Evolutionary conservation across 2,888 invertebrate genomes (phyloP).

Genomic region (Athalia circularis): DNA sequence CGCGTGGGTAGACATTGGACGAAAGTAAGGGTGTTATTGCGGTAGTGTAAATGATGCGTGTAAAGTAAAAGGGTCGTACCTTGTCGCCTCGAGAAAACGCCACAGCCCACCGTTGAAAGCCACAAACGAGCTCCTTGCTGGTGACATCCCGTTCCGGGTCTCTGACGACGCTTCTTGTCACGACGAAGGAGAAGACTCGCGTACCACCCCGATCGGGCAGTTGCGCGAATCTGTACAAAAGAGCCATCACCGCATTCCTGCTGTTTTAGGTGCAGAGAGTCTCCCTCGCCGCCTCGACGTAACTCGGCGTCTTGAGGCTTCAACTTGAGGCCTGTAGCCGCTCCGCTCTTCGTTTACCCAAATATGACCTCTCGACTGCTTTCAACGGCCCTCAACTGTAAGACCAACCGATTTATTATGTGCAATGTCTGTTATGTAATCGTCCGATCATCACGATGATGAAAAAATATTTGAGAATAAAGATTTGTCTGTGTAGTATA

Average conservation of each 20-base stretch:
- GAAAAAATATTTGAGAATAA: too few relatives aligned
- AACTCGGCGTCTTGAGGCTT: neutral
- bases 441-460: neutral
- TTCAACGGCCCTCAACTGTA: slow-evolving; percentile 18
- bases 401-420: slow-evolving; percentile 8
- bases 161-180: slow-evolving; percentile 85
- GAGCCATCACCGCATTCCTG: slow-evolving; percentile 81
- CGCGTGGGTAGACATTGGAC: slow-evolving; percentile 3
- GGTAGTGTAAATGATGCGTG: neutral
- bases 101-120: slow-evolving; percentile 89
- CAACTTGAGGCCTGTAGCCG: neutral
- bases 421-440: neutral
- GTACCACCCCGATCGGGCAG: slow-evolving; percentile 88
- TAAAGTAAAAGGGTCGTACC: slow-evolving; percentile 70
- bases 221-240: slow-evolving; percentile 88
- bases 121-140: slow-evolving; percentile 88
- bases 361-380: slow-evolving; percentile 3
- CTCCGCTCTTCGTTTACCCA: slow-evolving; percentile 1
- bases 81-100: slow-evolving; percentile 86
- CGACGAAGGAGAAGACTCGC: slow-evolving; percentile 89
- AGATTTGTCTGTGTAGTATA: too few relatives aligned
- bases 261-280: slow-evolving; percentile 37
- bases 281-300: slow-evolving; percentile 8
- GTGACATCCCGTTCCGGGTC: slow-evolving; percentile 88
- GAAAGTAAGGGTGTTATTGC: slow-evolving; percentile 19